Evolutionary conservation across 1,140 invertebrate genomes (phyloP).

Genomic region (Sycobia sp.): DNA sequence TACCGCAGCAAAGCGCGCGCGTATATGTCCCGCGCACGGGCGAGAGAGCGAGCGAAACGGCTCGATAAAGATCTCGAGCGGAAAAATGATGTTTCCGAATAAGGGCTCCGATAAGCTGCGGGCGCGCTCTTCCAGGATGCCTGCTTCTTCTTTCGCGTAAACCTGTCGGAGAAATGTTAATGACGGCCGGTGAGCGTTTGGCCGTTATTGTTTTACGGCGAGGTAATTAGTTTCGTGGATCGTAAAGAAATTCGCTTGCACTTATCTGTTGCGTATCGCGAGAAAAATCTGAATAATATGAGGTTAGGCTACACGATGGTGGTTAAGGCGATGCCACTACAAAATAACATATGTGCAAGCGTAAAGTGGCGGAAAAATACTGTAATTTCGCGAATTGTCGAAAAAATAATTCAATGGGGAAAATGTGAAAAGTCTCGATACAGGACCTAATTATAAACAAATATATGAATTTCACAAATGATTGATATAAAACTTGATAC

Average conservation of each 20-base stretch:
- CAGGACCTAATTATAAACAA: no score
- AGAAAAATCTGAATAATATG: conserved; percentile 15
- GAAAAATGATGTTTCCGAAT: conserved; percentile 34
- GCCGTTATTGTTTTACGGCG: conserved; percentile 19
- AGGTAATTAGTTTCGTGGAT: not conserved
- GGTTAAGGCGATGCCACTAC: no score
- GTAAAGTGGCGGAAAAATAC: no score
- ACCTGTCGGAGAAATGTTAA: conserved; percentile 24
- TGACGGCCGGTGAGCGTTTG: not conserved
- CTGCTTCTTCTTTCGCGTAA: not conserved
- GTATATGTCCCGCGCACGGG: no score
- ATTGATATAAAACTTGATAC: no score
- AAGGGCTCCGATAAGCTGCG: conserved; percentile 19
- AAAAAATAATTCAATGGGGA: no score
- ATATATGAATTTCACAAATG: no score
- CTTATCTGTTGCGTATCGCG: conserved; percentile 10
- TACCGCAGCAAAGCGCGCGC: no score
- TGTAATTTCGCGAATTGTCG: no score
- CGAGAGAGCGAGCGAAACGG: not conserved
- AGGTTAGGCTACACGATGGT: no score
- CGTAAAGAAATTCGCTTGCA: conserved; percentile 14
- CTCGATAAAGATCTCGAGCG: conserved; percentile 30
- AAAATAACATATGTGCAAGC: no score
- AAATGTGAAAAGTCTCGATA: no score
- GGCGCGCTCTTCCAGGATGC: not conserved